Evolutionary conservation across 2,888 invertebrate species (phyloP).

Genomic region (Oscheius sp.): DNA sequence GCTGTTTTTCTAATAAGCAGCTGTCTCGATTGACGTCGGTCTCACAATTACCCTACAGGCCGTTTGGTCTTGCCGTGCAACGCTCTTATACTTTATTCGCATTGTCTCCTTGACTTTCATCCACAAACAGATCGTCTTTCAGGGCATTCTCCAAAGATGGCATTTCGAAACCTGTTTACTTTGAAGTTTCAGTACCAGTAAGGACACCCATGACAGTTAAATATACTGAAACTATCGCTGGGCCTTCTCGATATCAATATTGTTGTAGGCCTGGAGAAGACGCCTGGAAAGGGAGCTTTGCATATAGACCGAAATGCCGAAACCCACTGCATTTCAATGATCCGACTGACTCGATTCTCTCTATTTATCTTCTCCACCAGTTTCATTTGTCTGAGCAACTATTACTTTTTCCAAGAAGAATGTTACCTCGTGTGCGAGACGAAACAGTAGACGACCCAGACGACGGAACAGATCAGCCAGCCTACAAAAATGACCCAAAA

Average conservation of each 20-base stretch:
- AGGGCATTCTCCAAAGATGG: too few species aligned
- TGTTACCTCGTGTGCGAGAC: conserved; percentile 20
- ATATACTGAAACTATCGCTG: too few species aligned
- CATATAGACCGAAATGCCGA: neutral
- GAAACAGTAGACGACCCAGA: conserved; percentile 28
- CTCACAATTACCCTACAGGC: conserved; percentile 11
- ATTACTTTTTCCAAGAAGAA: neutral
- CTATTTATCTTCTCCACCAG: conserved; percentile 10
- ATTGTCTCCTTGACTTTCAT: too few species aligned
- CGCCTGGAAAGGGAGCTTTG: conserved; percentile 4
- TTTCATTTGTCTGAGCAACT: conserved; percentile 21
- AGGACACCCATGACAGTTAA: too few species aligned
- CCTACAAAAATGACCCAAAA: conserved; percentile 31
- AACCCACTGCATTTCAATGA: conserved; percentile 35
- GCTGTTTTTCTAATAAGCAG: conserved; percentile 34
- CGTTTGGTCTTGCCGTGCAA: too few species aligned
- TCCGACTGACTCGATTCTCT: conserved; percentile 28
- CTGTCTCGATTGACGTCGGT: conserved; percentile 28
- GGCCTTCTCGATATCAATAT: conserved; percentile 23
- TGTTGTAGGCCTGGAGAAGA: conserved; percentile 27
- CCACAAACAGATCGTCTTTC: too few species aligned
- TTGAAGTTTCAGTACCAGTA: too few species aligned
- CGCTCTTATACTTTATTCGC: too few species aligned
- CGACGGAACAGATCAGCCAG: conserved; percentile 30
- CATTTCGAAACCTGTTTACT: too few species aligned